Evolutionary conservation across 1,140 invertebrate species (phyloP), one percentile per base, ranked within the genome.

Genomic region (Drosophila bifasciata): DNA sequence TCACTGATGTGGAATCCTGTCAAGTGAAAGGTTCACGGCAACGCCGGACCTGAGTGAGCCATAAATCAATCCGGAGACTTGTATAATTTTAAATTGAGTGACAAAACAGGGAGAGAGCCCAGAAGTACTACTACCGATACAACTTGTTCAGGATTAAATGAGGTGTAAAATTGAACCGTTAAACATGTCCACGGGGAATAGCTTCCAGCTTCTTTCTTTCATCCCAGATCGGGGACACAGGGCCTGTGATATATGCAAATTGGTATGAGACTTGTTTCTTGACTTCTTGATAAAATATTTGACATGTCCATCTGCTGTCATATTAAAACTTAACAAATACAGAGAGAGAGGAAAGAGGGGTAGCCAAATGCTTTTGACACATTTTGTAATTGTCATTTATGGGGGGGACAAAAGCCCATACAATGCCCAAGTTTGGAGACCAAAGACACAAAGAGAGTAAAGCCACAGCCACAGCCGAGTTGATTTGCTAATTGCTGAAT

Each of bases 401-500:
- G 64, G 56, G 36, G 64, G 56, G 36, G 36, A 41, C 16, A 28
- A 39, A 28, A 11, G 28, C 28, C 55, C 19, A n/a, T 16, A 59
- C 53, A 66, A 48, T 17, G 19, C 9, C 44, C 45, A 45, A 21
- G n/a, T 7, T 7, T 2, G 11, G 19, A 8, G 25, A 39, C 44
- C 40, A 25, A 16, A 16, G n/a, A 9, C 50, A 13, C 16, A 8
- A 1, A 15, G 15, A 28, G 41, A 21, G n/a, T n/a, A n/a, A 11
- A 62, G 63, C 52, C 55, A 55, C 41, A 72, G 71, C 79, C 77
- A 66, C 81, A 90, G 58, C 60, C 71, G 75, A 90, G 89, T 90
- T 90, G 89, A 90, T 90, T 90, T 90, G 89, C 89, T 90, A 90
- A 90, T 90, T 90, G 89, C 89, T 89, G 81, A 86, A 90, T 88